A percentile compares a stretch with the other conserved stretches of the same genome.
Evolutionary conservation across 1,140 invertebrate species (phyloP).

Genomic region (Lordiphosa clarofinis): DNA sequence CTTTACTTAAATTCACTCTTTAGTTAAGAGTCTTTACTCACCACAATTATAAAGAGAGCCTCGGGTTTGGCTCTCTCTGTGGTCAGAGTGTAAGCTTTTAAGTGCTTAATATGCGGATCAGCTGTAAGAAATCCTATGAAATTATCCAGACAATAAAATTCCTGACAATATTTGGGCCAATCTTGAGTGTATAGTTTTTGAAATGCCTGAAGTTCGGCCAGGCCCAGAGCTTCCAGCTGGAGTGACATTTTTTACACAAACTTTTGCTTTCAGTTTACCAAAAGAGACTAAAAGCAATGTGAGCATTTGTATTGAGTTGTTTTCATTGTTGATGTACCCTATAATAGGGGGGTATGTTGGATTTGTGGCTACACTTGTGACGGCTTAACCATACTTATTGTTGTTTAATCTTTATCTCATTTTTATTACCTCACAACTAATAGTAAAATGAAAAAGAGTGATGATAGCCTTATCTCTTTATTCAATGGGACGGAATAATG

Average conservation of each 20-base stretch:
- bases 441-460: no score
- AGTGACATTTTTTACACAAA: conserved; percentile 8
- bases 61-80: conserved; percentile 20
- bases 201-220: conserved; percentile 17
- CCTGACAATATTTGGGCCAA: conserved; percentile 42
- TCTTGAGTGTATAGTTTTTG: conserved; percentile 19
- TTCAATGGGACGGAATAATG: no score
- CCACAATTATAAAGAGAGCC: conserved; percentile 49
- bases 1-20: no score
- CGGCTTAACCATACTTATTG: no score
- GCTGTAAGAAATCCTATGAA: conserved; percentile 25
- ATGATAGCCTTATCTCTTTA: no score
- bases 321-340: no score
- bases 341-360: no score
- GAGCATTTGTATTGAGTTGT: no score
- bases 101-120: conserved; percentile 22
- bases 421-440: no score
- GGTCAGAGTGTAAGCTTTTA: conserved; percentile 28
- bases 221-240: conserved; percentile 12
- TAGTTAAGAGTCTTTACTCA: conserved; percentile 2
- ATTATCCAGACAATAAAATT: conserved; percentile 33
- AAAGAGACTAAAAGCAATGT: no score
- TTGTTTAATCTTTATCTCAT: no score
- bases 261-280: not conserved
- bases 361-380: no score